Evolutionary conservation across 1,140 invertebrate species (phyloP), one percentile per base, ranked within the genome.

Genomic region (Penaeus indicus): DNA sequence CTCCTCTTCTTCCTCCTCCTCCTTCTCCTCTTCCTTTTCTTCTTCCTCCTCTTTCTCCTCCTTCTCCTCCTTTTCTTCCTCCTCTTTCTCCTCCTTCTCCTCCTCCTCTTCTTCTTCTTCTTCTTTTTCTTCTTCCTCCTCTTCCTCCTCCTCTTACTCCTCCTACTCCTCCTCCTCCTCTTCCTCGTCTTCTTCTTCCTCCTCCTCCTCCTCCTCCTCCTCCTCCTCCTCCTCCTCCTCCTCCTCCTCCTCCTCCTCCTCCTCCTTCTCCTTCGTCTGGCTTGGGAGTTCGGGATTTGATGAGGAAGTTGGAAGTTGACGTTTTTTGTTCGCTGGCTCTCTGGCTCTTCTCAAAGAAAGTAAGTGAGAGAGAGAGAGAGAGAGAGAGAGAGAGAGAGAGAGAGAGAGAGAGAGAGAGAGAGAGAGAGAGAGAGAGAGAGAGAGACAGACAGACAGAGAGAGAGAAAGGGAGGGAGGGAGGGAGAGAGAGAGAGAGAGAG

Each of bases 121-220:
- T 64, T 64, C 63, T 64, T 64, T n/a, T 64, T 64, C 63, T 64
- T 64, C 63, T 64, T 64, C 63, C n/a, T 64, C 63, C n/a, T 64
- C 63, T 64, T n/a, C n/a, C n/a, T n/a, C n/a, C n/a, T n/a, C n/a
- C n/a, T n/a, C n/a, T n/a, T n/a, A n/a, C n/a, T n/a, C n/a, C n/a
- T n/a, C n/a, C n/a, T n/a, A n/a, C 47, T 10, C 47, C 3, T 10
- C 11, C 8, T 1, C 47, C 47, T 10, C 47, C 8, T 10, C 47
- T 10, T 1, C 47, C 8, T n/a, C 47, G 1, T 5, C 47, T 10
- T 10, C 0, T 10, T 13, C 8, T 10, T 10, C 8, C 8, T 10
- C 47, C 3, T 10, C 13, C 47, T 1, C 3, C 47, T 10, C 8
- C 10, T 10, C 8, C 47, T 10, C 47, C 3, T 10, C 47, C 13